These are phyloP conservation scores for Silurus glanis DNA, from an alignment of 2,113 vertebrate genomes.

Conservation along the genomic window DNA sequence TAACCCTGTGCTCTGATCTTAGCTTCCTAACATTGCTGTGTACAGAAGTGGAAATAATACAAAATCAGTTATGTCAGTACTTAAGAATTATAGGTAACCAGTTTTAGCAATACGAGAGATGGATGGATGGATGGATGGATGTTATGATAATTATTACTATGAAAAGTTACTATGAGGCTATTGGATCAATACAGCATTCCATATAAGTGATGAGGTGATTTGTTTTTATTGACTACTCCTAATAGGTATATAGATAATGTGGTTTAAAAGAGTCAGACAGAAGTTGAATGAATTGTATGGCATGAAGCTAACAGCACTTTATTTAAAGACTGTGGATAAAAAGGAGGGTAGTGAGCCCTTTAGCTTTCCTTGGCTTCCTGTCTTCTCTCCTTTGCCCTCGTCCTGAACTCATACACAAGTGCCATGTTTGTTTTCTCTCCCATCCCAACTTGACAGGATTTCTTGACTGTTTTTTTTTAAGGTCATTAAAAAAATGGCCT, in stretches of 20 bases:
- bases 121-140: too few relatives aligned
- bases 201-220: neutral
- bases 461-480: neutral
- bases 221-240: neutral
- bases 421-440: neutral
- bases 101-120: too few relatives aligned
- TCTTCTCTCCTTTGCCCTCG: neutral
- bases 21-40: too few relatives aligned
- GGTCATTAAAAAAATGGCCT: neutral
- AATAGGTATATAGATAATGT: neutral
- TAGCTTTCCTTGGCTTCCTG: neutral
- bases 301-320: neutral
- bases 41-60: too few relatives aligned
- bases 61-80: too few relatives aligned
- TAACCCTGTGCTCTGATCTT: too few relatives aligned
- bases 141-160: too few relatives aligned
- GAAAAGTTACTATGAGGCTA: too few relatives aligned
- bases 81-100: too few relatives aligned
- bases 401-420: slow-evolving; percentile 7
- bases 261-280: neutral
- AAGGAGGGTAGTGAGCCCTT: neutral
- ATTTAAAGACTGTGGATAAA: neutral
- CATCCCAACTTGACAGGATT: neutral
- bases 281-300: neutral
- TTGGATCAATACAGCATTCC: neutral